Evolutionary conservation across 2,888 invertebrate species (phyloP).

Genomic region (Zonitis immaculata): DNA sequence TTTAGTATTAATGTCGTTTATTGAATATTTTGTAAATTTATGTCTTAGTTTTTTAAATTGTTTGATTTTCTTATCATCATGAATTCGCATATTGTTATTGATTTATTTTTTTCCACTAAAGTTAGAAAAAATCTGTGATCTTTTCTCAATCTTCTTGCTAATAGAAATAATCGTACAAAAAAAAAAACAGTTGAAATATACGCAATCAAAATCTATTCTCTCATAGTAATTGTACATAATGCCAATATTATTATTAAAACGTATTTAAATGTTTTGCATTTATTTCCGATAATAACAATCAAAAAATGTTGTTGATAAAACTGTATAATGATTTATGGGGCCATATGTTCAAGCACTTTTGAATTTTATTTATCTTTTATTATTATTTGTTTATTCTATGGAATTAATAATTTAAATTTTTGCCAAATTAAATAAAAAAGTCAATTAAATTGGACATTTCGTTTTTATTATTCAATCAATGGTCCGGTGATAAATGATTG

Average conservation of each 20-base stretch:
- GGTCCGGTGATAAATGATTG: conserved; percentile 31
- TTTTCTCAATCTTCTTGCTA: conserved; percentile 41
- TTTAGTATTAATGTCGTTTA: neutral
- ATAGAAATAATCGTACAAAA: conserved; percentile 36
- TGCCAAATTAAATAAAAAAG: conserved; percentile 41
- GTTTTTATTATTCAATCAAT: conserved; percentile 12
- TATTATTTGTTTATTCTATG: conserved; percentile 27
- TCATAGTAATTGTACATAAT: conserved; percentile 7
- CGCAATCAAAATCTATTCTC: conserved; percentile 39
- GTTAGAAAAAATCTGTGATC: conserved; percentile 38
- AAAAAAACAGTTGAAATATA: conserved; percentile 17
- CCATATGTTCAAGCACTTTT: conserved; percentile 10
- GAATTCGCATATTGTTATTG: conserved; percentile 2
- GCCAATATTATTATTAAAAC: neutral
- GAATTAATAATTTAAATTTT: conserved; percentile 34
- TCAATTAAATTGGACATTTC: conserved; percentile 32
- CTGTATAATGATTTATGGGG: conserved; percentile 8
- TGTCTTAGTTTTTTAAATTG: neutral
- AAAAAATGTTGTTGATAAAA: conserved; percentile 8
- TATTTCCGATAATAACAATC: neutral
- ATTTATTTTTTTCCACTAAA: conserved; percentile 11
- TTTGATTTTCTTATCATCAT: neutral
- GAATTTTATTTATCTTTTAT: conserved; percentile 16
- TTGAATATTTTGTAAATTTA: neutral
- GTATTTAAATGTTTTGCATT: neutral